phyloP scores from a whole-genome alignment of 2,888 invertebrate genomes.

The Agrypnus murinus region DNA sequence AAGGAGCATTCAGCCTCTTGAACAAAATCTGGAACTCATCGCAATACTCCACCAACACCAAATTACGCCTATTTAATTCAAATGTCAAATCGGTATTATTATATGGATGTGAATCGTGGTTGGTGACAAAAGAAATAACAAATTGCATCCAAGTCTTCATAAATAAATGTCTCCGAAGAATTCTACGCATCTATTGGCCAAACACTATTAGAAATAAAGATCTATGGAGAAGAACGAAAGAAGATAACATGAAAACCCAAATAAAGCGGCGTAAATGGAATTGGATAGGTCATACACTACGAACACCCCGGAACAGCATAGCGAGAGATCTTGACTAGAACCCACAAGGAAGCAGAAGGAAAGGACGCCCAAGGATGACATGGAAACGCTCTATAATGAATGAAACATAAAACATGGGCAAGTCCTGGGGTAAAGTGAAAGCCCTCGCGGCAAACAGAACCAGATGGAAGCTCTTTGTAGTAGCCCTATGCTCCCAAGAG shows the following conservation, averaged over 20 bases:
- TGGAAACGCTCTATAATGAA: not conserved
- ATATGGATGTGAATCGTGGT: not conserved
- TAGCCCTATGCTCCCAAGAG: not conserved
- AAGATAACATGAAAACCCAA: not conserved
- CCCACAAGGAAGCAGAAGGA: not conserved
- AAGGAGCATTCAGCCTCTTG: not conserved
- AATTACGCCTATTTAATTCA: not conserved
- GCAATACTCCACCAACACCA: not conserved
- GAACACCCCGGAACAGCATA: not conserved
- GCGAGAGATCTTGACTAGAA: not conserved
- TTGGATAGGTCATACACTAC: not conserved
- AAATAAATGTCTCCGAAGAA: not conserved
- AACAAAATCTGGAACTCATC: not conserved
- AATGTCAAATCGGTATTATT: not conserved
- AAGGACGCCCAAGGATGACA: not conserved
- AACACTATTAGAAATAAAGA: not conserved
- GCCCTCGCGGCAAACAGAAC: not conserved
- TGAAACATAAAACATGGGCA: not conserved
- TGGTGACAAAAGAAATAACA: not conserved
- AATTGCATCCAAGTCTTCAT: not conserved
- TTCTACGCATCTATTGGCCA: no score
- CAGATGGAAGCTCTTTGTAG: conserved; percentile 1
- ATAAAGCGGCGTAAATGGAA: not conserved
- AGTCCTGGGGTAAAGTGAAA: not conserved
- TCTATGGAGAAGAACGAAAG: not conserved